Evolutionary conservation across 2,888 invertebrate genomes (phyloP).

Genomic region (Incurvaria masculella): DNA sequence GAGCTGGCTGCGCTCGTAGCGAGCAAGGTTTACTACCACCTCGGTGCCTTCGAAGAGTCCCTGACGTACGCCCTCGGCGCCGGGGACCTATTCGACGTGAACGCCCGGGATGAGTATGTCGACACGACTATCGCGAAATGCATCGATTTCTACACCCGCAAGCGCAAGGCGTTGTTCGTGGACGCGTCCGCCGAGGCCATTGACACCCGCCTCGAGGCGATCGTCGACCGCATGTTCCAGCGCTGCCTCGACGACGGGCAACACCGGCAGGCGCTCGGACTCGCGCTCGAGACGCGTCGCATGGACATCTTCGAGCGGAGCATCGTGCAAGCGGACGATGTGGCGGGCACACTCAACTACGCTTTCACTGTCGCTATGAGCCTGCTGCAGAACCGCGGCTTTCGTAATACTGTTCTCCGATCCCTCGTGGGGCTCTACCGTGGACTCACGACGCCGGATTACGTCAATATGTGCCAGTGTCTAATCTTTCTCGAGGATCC

Average conservation of each 20-base stretch:
- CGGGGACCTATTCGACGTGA: conserved; percentile 92
- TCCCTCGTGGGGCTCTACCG: conserved; percentile 88
- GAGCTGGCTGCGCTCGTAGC: conserved; percentile 95
- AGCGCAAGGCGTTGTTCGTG: conserved; percentile 71
- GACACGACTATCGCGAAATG: conserved; percentile 97
- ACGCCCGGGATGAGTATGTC: conserved; percentile 91
- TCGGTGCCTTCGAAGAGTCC: conserved; percentile 96
- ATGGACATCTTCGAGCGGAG: conserved; percentile 96
- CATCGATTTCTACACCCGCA: conserved; percentile 94
- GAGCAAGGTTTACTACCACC: conserved; percentile 97
- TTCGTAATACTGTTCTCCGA: conserved; percentile 86
- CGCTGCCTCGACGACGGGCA: conserved; percentile 93
- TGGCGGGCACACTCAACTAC: conserved; percentile 87
- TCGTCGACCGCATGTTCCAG: conserved; percentile 97
- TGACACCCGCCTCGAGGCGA: conserved; percentile 82
- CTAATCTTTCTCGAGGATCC: conserved; percentile 96
- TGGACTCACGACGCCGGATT: conserved; percentile 88
- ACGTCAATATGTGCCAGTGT: conserved; percentile 98
- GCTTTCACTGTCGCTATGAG: conserved; percentile 97
- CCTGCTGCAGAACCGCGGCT: conserved; percentile 89
- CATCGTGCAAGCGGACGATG: conserved; percentile 89
- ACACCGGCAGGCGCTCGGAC: conserved; percentile 91
- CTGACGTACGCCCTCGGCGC: conserved; percentile 96
- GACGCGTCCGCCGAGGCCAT: conserved; percentile 67
- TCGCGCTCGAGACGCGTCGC: conserved; percentile 93